phyloP scores from a whole-genome alignment of 2,888 invertebrate species.

The Syrphus vitripennis region DNA sequence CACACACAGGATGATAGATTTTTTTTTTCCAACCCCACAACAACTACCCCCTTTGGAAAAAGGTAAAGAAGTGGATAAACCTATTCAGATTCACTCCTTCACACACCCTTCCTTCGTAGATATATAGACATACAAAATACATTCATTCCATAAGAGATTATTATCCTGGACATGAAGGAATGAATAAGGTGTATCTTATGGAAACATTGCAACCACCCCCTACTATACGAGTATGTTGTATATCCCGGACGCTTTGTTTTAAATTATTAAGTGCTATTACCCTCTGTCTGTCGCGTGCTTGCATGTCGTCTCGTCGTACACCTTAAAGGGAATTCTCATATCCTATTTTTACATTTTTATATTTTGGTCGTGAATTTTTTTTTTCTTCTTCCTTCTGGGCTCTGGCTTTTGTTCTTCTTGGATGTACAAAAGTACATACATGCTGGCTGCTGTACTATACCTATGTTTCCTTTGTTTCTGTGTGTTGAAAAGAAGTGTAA shows the following conservation, averaged over 20 bases:
- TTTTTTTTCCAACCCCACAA: conserved; percentile 14
- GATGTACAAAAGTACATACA: too few relatives aligned
- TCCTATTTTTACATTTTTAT: conserved; percentile 45
- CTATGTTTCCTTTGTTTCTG: not conserved
- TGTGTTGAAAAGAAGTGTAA: conserved; percentile 60
- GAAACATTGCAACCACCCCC: conserved; percentile 37
- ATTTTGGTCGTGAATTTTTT: conserved; percentile 59
- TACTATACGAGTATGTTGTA: not conserved
- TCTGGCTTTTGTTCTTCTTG: not conserved
- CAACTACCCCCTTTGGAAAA: conserved; percentile 1
- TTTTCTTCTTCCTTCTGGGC: not conserved
- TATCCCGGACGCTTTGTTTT: conserved; percentile 56
- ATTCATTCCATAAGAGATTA: conserved; percentile 28
- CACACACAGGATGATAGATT: conserved; percentile 40
- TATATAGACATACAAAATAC: conserved; percentile 12
- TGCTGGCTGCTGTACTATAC: not conserved
- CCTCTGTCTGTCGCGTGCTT: conserved; percentile 72
- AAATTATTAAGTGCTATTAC: conserved; percentile 72
- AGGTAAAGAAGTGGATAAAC: not conserved
- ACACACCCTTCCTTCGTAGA: conserved; percentile 11
- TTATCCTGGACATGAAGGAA: conserved; percentile 61
- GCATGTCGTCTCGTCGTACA: conserved; percentile 42
- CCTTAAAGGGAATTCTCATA: conserved; percentile 51
- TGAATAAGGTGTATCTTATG: conserved; percentile 57
- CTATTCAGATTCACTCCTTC: conserved; percentile 27